Conservation (phyloP, 23 tunicate species). For the Ciona savignyi region DNA sequence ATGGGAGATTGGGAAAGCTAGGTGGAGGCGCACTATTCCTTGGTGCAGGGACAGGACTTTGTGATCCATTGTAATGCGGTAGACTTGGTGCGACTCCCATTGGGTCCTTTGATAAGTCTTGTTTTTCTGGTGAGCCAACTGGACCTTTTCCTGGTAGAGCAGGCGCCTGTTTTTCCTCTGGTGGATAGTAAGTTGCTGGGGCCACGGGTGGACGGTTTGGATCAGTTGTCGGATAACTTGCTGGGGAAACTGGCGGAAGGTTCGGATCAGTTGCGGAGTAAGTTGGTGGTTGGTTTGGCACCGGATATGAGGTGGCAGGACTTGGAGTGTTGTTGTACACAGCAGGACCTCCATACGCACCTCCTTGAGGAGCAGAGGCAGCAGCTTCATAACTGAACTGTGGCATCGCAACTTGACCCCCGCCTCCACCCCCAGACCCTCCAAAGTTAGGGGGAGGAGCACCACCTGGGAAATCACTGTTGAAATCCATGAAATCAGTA, state of each 20-base stretch:
- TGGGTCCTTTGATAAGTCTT: conserved; percentile 31
- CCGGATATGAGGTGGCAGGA: too few relatives aligned
- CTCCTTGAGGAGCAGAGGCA: conserved; percentile 19
- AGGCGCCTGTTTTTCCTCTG: conserved; percentile 45
- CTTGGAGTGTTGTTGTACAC: too few relatives aligned
- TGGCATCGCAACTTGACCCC: conserved; percentile 29
- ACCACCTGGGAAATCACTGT: too few relatives aligned
- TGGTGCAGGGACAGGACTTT: too few relatives aligned
- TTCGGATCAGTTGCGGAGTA: too few relatives aligned
- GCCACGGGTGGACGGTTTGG: conserved; percentile 27
- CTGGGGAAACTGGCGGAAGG: conserved; percentile 58
- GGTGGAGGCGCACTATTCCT: conserved; percentile 51
- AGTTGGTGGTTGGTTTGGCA: too few relatives aligned
- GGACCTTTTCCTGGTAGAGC: too few relatives aligned
- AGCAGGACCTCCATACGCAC: background rate
- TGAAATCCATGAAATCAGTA: too few relatives aligned
- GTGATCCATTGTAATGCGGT: conserved; percentile 36
- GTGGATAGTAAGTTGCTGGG: conserved; percentile 59
- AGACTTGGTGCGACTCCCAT: conserved; percentile 22
- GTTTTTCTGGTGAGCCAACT: conserved; percentile 40
- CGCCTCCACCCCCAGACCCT: conserved; percentile 14
- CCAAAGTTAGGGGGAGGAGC: conserved; percentile 29
- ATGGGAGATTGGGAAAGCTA: conserved; percentile 73
- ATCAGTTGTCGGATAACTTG: conserved; percentile 57
- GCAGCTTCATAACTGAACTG: conserved; percentile 27